Evolutionary conservation across 2,888 invertebrate genomes (phyloP).

Genomic region (Cantharis nigra): DNA sequence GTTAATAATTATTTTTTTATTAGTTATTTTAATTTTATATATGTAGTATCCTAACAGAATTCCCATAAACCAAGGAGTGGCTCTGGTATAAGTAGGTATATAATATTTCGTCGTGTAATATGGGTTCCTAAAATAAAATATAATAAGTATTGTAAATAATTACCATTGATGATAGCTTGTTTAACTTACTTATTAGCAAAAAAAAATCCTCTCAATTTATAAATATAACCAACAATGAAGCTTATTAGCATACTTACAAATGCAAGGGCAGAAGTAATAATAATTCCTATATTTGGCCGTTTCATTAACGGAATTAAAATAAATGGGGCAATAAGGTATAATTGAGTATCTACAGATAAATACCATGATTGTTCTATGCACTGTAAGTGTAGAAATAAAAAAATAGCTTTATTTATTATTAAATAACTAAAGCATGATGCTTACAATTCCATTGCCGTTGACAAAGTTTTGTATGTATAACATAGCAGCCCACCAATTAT

Average conservation of each 20-base stretch:
- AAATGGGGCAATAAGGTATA: background rate
- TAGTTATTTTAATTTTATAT: too few relatives aligned
- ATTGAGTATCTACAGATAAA: background rate
- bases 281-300: background rate
- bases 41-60: too few relatives aligned
- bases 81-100: slow-evolving; percentile 42
- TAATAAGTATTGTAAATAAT: background rate
- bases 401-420: background rate
- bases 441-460: slow-evolving; percentile 11
- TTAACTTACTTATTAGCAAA: background rate
- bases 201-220: background rate
- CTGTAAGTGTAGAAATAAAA: slow-evolving; percentile 39
- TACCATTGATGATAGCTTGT: background rate
- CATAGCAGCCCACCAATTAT: background rate
- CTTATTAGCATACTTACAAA: background rate
- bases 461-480: slow-evolving; percentile 6
- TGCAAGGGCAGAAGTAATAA: background rate
- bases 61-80: slow-evolving; percentile 40
- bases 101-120: slow-evolving; percentile 37
- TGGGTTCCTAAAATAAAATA: background rate
- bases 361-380: background rate
- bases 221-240: background rate
- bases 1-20: too few relatives aligned
- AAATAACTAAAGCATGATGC: too few relatives aligned
- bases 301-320: background rate